A percentile compares a stretch with the other conserved stretches of the same genome.
phyloP scores from a whole-genome alignment of 2,797 vertebrate species.

The Tachyglossus aculeatus region DNA sequence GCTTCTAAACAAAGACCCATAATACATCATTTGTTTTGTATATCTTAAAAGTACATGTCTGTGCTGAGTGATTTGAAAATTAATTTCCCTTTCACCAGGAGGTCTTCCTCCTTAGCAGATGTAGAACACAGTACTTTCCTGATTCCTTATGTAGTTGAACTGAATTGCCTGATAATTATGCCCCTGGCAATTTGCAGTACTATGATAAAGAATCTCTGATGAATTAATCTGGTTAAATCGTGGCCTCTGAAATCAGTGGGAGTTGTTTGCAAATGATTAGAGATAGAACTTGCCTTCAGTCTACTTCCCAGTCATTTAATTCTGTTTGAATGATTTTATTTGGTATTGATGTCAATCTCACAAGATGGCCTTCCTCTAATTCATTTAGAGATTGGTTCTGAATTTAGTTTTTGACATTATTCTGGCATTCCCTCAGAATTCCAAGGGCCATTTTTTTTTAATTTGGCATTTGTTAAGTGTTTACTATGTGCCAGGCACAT shows the following conservation, averaged over 20 bases:
- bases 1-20: background rate
- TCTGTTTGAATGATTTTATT: background rate
- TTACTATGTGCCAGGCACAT: too few relatives aligned
- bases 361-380: background rate
- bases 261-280: background rate
- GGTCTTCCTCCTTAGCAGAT: background rate
- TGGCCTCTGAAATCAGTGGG: background rate
- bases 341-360: background rate
- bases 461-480: too few relatives aligned
- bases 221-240: background rate
- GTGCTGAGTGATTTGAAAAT: background rate
- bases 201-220: background rate
- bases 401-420: too few relatives aligned
- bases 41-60: slow-evolving; percentile 24
- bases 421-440: too few relatives aligned
- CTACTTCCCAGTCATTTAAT: background rate
- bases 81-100: slow-evolving; percentile 17
- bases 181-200: background rate
- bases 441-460: too few relatives aligned
- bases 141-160: background rate
- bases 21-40: slow-evolving; percentile 8
- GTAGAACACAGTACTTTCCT: slow-evolving; percentile 7
- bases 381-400: too few relatives aligned
- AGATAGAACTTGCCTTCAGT: background rate
- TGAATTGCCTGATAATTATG: background rate